Evolutionary conservation across 2,797 vertebrate genomes (phyloP), one percentile per base, ranked within the genome.

Genomic region (Lutjanus campechanus): DNA sequence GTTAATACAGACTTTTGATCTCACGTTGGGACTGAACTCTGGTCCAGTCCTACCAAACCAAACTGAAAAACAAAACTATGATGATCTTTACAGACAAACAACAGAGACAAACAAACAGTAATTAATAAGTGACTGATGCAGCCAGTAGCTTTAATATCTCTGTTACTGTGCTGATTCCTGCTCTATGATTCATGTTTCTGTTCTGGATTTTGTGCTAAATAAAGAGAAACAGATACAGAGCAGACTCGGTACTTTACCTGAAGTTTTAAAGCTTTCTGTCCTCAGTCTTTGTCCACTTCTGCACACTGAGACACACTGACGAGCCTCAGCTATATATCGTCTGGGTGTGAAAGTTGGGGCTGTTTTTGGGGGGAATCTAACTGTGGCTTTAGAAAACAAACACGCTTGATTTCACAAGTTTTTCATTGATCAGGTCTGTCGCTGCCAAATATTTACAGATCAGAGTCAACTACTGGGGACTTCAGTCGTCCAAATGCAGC

Each of bases 361-460:
- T 19, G 25, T 59, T 68, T 55, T 46, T 36, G 25, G 25, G 29
- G 4, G 0, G 6, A 58, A 0, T 55, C 22, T 9, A 6, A 15
- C 17, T 58, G 16, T 36, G 19, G 4, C 44, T 73, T 58, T 8
- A 11, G n/a, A 63, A 55, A 69, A 36, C 12, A 58, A 60, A 25
- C 46, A 29, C 5, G 29, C 29, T 5, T 36, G 29, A 36, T 36
- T 36, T 36, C 29, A 36, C 29, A 36, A 47, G 13, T 15, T 19
- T 66, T 67, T 62, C 58, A 70, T 65, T 70, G 56, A 76, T 55
- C 44, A 4, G 53, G 17, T 36, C 56, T 58, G 7, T 82, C 56
- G 5, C 55, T 1, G 43, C 5, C 78, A 92, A 92, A 91, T 91
- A 89, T 86, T 90, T 73, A 84, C 78, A 59, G 70, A 53, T 74